Percentiles rank a stretch among this genome's conserved stretches.
These are phyloP conservation scores for Magallana angulata DNA, from an alignment of 1,140 invertebrate genomes.

Conservation along the genomic window DNA sequence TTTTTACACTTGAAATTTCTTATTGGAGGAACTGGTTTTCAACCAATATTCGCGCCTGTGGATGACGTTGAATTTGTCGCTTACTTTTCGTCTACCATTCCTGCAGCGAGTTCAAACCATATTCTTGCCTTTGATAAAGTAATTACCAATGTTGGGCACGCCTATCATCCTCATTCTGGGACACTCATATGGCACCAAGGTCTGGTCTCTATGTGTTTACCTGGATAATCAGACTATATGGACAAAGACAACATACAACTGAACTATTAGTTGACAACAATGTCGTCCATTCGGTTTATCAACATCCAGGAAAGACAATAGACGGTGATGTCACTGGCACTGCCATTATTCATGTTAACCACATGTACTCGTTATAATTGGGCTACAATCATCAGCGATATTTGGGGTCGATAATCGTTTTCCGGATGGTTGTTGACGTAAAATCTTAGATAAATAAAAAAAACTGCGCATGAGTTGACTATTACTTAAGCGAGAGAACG, in stretches of 20 bases:
- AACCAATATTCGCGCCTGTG: neutral
- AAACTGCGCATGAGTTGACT: too few relatives aligned
- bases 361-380: neutral
- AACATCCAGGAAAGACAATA: neutral
- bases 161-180: neutral
- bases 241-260: neutral
- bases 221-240: neutral
- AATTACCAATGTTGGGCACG: conserved; percentile 26
- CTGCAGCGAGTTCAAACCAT: neutral
- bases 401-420: neutral
- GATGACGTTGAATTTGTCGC: neutral
- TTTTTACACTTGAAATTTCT: neutral
- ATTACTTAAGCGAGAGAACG: too few relatives aligned
- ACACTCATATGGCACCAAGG: neutral
- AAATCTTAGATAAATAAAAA: too few relatives aligned
- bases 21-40: neutral
- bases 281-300: neutral
- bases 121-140: conserved; percentile 17
- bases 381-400: neutral
- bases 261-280: neutral
- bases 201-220: neutral
- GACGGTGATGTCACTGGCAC: neutral
- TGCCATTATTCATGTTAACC: neutral
- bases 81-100: neutral
- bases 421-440: neutral